phyloP scores from a whole-genome alignment of 2,888 invertebrate species.

The Clivina fossor region DNA sequence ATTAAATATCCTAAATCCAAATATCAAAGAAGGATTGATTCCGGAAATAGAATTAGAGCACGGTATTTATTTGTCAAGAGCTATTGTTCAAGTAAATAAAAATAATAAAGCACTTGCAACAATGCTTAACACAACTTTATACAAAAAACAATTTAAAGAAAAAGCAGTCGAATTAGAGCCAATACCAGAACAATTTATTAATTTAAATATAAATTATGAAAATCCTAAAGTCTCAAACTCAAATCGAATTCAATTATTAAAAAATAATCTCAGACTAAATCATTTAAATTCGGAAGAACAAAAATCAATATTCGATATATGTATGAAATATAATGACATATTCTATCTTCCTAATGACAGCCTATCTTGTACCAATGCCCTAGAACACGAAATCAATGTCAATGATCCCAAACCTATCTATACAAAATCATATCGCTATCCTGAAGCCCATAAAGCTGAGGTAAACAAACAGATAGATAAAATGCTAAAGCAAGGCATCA shows the following conservation, averaged over 20 bases:
- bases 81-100: background rate
- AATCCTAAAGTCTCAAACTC: background rate
- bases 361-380: constrained; percentile 6
- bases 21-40: constrained; percentile 6
- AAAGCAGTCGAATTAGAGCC: background rate
- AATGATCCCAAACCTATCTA: background rate
- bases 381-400: constrained; percentile 3
- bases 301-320: constrained; percentile 2
- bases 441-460: constrained; percentile 40
- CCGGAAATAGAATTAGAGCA: constrained; percentile 2
- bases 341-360: constrained; percentile 37
- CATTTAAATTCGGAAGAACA: constrained; percentile 10
- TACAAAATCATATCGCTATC: constrained; percentile 40
- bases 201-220: background rate
- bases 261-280: background rate
- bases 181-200: background rate
- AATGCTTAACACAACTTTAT: background rate
- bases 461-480: constrained; percentile 42
- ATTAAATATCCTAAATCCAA: background rate
- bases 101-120: background rate
- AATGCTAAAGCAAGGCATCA: constrained; percentile 43
- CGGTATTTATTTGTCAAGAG: constrained; percentile 1
- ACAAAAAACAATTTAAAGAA: background rate
- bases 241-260: background rate
- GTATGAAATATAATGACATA: constrained; percentile 8